These are phyloP conservation scores for Periophthalmus magnuspinnatus DNA, from an alignment of 2,797 vertebrate genomes.

Conservation along the genomic window DNA sequence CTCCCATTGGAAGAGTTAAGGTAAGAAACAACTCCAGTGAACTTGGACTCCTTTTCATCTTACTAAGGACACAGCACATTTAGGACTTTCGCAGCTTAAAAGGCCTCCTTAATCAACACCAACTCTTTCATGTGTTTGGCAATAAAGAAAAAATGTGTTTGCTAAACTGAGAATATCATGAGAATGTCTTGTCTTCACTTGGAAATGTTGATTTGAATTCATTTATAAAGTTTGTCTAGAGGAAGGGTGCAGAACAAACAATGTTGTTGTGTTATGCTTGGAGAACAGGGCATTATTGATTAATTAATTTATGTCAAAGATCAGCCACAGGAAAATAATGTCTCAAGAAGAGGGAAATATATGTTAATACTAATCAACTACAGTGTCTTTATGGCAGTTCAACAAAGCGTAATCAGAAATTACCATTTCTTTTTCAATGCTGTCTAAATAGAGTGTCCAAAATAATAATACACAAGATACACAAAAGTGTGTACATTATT, in stretches of 20 bases:
- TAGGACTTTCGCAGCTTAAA: constrained; percentile 69
- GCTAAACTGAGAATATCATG: constrained; percentile 50
- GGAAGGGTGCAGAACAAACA: constrained; percentile 17
- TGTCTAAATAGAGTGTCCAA: not conserved
- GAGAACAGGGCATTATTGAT: not conserved
- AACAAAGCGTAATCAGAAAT: too few species aligned
- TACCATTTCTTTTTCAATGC: not conserved
- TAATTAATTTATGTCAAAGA: not conserved
- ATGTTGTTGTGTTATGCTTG: not conserved
- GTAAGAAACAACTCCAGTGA: constrained; percentile 64
- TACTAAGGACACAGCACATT: constrained; percentile 71
- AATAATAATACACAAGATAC: not conserved
- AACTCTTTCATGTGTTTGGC: constrained; percentile 71
- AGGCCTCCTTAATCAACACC: constrained; percentile 73
- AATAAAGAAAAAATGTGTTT: constrained; percentile 61
- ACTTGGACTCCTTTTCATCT: constrained; percentile 70
- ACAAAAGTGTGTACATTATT: not conserved
- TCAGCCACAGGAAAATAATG: not conserved
- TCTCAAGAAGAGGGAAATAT: not conserved
- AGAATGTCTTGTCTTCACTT: constrained; percentile 44
- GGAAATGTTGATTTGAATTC: constrained; percentile 22
- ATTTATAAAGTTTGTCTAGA: constrained; percentile 13
- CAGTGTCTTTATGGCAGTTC: not conserved
- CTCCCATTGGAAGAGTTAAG: constrained; percentile 65
- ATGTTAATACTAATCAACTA: not conserved